Percentiles rank a stretch among this genome's conserved stretches.
Conservation (phyloP, 1,140 invertebrate species). For the Propsilocerus akamusi region DNA sequence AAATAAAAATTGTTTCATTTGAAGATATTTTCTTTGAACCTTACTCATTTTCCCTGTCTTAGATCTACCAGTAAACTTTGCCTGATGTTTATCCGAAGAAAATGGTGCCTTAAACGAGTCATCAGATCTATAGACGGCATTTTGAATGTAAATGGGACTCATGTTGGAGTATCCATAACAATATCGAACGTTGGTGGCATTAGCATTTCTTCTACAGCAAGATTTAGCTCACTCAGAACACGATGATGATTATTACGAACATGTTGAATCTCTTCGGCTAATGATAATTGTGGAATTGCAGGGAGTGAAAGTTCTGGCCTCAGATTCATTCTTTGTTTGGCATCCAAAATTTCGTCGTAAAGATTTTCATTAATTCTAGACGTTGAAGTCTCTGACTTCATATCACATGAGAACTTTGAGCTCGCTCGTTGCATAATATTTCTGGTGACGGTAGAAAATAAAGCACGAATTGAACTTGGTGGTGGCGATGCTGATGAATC, state of each 20-base stretch:
- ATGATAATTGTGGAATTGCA: slow-evolving; percentile 40
- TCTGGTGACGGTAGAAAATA: slow-evolving; percentile 20
- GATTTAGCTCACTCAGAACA: slow-evolving; percentile 66
- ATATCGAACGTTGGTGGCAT: too few species aligned
- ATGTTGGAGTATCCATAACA: too few species aligned
- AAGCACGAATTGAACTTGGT: slow-evolving; percentile 22
- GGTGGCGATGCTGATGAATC: slow-evolving; percentile 19
- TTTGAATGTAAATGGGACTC: too few species aligned
- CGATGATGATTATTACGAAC: slow-evolving; percentile 59
- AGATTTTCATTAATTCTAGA: slow-evolving; percentile 70
- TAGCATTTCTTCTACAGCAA: slow-evolving; percentile 72
- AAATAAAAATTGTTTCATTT: too few species aligned
- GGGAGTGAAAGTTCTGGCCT: slow-evolving; percentile 28
- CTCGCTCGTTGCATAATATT: slow-evolving; percentile 18
- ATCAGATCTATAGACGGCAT: too few species aligned
- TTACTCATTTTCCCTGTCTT: too few species aligned
- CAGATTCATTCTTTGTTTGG: slow-evolving; percentile 23
- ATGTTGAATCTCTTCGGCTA: slow-evolving; percentile 60
- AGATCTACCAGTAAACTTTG: too few species aligned
- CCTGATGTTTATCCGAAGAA: too few species aligned
- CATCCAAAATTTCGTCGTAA: slow-evolving; percentile 64
- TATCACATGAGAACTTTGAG: slow-evolving; percentile 15
- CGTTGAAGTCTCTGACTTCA: slow-evolving; percentile 20
- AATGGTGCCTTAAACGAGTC: too few species aligned
- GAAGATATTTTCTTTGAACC: too few species aligned